Base-by-base conservation (phyloP, 2,888 invertebrate genomes). In the Nephrotoma appendiculata region DNA sequence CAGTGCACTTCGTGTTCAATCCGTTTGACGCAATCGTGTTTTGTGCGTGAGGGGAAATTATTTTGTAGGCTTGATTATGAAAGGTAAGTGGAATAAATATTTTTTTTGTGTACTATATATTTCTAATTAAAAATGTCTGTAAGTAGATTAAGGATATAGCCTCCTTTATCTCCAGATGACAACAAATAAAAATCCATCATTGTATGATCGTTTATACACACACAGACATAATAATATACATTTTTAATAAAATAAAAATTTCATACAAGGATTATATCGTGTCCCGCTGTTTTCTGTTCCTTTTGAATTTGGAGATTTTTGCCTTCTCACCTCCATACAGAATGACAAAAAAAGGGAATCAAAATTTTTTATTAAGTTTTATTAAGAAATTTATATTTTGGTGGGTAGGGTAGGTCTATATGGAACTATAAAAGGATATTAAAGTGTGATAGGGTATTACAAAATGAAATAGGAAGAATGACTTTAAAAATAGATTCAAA, bases 11-110 rank as follows among this genome's bases (percentile, higher is more conserved):
- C 94, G 88, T 96, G 96, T 90, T 94, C 94, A 87, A 93, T 93
- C 88, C 94, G 94, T 88, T 93, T 96, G 87, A 93, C 94, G 88
- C 94, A 95, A 90, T 95, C 95, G 87, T 96, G 96, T 91, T 96
- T 95, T 92, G 94, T 94, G 86, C 93, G 95, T 89, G 95, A 96
- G 89, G 94, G 95, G 88, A 94, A 95, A 89, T 93, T 96, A 87
- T 96, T 94, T 91, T 96, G 96, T 91, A 94, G 95, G 89, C 92
- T 95, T 88, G 96, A 96, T 91, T 96, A 96, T 91, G 96, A 96
- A 92, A 94, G 95, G 96, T 96, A 91, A 92, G 92, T 90, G 41
- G 19, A 15, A 41, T 31, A 31, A 19, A 48, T 52, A 19, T 85
- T 86, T 84, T 84, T 42, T 44, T 83, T 41, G 41, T 41, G n/a